phyloP scores from a whole-genome alignment of 1,140 invertebrate genomes.

The Drosophila orena region DNA sequence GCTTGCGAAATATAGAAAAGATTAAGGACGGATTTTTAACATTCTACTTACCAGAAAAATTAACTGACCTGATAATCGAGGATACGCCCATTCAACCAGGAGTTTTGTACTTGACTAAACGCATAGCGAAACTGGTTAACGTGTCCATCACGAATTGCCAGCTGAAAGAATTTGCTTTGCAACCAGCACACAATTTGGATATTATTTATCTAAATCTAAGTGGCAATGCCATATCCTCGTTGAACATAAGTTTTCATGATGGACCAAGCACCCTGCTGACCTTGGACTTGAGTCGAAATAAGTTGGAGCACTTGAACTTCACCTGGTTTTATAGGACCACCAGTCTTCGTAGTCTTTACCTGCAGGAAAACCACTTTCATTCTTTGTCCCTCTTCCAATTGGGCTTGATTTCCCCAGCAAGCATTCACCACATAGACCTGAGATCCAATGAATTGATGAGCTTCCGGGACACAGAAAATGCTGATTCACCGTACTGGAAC shows the following conservation, averaged over 20 bases:
- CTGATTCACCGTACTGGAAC: constrained; percentile 7
- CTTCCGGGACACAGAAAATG: constrained; percentile 10
- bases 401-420: constrained; percentile 23
- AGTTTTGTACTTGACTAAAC: constrained; percentile 9
- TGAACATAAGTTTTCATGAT: constrained; percentile 8
- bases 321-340: constrained; percentile 59
- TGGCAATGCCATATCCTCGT: constrained; percentile 47
- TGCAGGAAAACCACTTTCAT: constrained; percentile 55
- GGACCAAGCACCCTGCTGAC: constrained; percentile 20
- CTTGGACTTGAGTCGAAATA: constrained; percentile 67
- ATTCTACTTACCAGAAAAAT: constrained; percentile 12
- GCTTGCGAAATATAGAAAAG: constrained; percentile 28
- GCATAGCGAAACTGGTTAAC: constrained; percentile 36
- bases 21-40: constrained; percentile 12
- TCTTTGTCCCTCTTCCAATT: constrained; percentile 41
- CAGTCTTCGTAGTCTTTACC: constrained; percentile 26
- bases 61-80: constrained; percentile 27
- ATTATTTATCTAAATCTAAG: constrained; percentile 57
- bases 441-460: constrained; percentile 55
- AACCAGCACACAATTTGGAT: background rate
- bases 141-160: constrained; percentile 55
- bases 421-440: constrained; percentile 42
- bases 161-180: constrained; percentile 32
- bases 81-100: constrained; percentile 29
- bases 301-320: constrained; percentile 40